These are phyloP conservation scores for Coilia nasus DNA, from an alignment of 2,797 vertebrate genomes.

Conservation along the genomic window DNA sequence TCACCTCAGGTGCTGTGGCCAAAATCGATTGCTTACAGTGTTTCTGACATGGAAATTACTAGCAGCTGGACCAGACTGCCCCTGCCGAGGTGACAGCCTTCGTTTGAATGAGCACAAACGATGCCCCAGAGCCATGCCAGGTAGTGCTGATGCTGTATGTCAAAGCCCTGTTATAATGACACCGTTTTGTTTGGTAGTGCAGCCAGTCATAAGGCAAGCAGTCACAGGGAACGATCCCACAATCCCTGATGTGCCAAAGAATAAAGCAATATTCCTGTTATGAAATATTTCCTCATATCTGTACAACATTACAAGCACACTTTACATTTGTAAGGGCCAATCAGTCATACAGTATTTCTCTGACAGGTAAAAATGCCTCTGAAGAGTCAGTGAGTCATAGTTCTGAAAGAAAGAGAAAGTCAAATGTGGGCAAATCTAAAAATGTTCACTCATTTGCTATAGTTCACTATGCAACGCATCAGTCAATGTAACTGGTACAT, in stretches of 20 bases:
- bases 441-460: too few species aligned
- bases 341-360: neutral
- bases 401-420: too few species aligned
- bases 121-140: neutral
- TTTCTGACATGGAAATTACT: conserved; percentile 8
- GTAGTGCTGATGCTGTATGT: neutral
- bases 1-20: neutral
- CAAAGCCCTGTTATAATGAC: neutral
- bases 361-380: neutral
- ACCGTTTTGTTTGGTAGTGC: neutral
- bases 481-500: too few species aligned
- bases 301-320: too few species aligned
- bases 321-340: neutral
- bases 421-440: too few species aligned
- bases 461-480: too few species aligned
- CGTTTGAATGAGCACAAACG: neutral
- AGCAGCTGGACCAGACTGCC: conserved; percentile 3
- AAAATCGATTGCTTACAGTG: neutral
- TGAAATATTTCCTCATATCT: neutral
- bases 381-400: neutral
- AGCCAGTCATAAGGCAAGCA: neutral
- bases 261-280: neutral
- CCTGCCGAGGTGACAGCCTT: neutral
- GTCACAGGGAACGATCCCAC: neutral
- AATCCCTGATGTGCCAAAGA: neutral